phyloP scores from a whole-genome alignment of 2,113 vertebrate genomes.

The Ciconia boyciana region DNA sequence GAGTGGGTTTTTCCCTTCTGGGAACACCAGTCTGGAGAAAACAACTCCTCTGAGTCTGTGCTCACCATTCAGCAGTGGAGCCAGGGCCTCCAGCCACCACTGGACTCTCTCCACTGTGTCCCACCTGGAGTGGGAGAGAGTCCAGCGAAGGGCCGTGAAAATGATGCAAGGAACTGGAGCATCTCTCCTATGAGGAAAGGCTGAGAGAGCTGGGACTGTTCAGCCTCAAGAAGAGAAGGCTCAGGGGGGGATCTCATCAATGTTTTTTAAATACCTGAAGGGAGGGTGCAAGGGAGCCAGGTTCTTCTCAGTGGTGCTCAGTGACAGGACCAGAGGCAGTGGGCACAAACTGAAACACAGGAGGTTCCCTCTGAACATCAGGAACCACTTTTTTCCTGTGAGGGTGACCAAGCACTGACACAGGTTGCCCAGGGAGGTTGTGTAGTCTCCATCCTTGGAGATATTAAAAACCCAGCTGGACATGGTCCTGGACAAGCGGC shows the following conservation, averaged over 20 bases:
- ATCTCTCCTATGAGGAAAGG: not conserved
- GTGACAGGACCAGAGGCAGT: not conserved
- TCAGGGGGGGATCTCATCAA: not conserved
- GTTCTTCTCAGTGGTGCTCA: not conserved
- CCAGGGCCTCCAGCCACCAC: not conserved
- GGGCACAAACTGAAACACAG: not conserved
- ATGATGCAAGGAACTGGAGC: not conserved
- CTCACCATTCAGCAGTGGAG: not conserved
- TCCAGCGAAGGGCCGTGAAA: not conserved
- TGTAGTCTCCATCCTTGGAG: not conserved
- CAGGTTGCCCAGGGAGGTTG: not conserved
- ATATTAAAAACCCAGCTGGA: not conserved
- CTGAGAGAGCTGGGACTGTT: not conserved
- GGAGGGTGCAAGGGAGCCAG: not conserved
- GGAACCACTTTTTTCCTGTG: accelerated
- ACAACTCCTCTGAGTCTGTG: not conserved
- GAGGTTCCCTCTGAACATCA: not conserved
- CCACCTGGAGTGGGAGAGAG: not conserved
- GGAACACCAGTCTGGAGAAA: not conserved
- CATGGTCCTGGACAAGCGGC: no score
- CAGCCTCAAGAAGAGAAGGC: not conserved
- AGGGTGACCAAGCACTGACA: not conserved
- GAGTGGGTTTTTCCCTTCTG: not conserved
- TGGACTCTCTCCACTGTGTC: not conserved
- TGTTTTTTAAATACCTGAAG: not conserved